Evolutionary conservation across 1,140 invertebrate genomes (phyloP).

Genomic region (Pomacea maculata): DNA sequence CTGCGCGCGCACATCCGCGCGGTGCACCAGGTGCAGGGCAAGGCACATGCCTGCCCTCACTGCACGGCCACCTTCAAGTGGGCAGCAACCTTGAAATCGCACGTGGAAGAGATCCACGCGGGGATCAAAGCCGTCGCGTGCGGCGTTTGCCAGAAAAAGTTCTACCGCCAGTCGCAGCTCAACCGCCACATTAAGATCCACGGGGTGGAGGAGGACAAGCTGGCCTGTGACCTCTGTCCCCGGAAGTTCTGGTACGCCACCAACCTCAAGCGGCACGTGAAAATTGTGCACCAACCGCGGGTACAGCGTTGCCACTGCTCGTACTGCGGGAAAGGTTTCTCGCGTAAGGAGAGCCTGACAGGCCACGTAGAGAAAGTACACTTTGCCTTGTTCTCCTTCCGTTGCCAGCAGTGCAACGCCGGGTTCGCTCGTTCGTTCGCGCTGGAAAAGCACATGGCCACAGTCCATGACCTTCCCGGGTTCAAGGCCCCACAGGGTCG

Average conservation of each 20-base stretch:
- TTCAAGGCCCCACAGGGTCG: conserved; percentile 20
- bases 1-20: conserved; percentile 41
- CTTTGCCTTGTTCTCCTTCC: conserved; percentile 46
- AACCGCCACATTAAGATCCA: conserved; percentile 47
- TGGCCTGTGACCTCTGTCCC: conserved; percentile 39
- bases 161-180: conserved; percentile 43
- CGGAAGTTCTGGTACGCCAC: conserved; percentile 44
- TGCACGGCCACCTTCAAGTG: conserved; percentile 39
- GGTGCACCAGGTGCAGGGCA: conserved; percentile 37
- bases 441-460: conserved; percentile 43
- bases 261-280: conserved; percentile 46
- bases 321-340: conserved; percentile 55
- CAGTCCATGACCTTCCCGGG: conserved; percentile 33
- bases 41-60: background rate
- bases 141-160: conserved; percentile 43
- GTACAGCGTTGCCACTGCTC: conserved; percentile 50
- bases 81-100: conserved; percentile 41
- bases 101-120: conserved; percentile 50
- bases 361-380: conserved; percentile 48
- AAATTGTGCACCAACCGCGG: conserved; percentile 37
- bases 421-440: conserved; percentile 35
- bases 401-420: conserved; percentile 40
- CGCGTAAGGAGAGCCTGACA: conserved; percentile 42
- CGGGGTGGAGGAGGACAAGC: conserved; percentile 35
- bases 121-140: conserved; percentile 36